Percentiles rank a stretch among this genome's conserved stretches.
These are phyloP conservation scores for Desmodus rotundus DNA, from an alignment of 2,113 vertebrate genomes.

Conservation along the genomic window DNA sequence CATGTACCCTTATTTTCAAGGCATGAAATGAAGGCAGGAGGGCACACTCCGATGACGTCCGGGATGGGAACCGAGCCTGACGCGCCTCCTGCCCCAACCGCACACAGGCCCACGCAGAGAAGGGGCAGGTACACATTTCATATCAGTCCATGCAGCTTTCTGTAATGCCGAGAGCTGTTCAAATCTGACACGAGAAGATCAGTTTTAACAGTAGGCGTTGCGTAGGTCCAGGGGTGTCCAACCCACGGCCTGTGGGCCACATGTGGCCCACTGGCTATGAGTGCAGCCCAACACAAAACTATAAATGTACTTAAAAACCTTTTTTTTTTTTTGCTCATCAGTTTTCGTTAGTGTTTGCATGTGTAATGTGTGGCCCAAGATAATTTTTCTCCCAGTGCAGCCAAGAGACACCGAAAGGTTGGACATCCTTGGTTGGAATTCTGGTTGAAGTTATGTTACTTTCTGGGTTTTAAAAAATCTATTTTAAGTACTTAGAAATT, in stretches of 20 bases:
- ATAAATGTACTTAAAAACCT: too few species aligned
- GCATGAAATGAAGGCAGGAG: slow-evolving; percentile 17
- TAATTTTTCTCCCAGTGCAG: too few species aligned
- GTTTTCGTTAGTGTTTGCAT: too few species aligned
- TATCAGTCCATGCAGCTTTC: not conserved
- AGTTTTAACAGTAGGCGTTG: not conserved
- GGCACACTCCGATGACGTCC: not conserved
- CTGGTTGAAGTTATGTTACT: not conserved
- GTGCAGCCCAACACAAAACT: too few species aligned
- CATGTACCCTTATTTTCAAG: slow-evolving; percentile 10
- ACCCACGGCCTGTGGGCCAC: too few species aligned
- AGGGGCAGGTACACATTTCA: not conserved
- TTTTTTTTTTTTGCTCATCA: too few species aligned
- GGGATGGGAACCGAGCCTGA: not conserved
- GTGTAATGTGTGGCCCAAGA: too few species aligned
- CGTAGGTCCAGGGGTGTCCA: too few species aligned
- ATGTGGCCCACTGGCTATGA: too few species aligned
- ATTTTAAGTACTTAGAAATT: not conserved
- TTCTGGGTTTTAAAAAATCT: not conserved
- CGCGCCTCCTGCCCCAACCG: not conserved
- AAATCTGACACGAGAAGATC: not conserved
- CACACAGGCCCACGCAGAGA: not conserved
- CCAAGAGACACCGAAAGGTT: too few species aligned
- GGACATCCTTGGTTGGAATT: not conserved
- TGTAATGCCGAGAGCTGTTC: not conserved